phyloP scores from a whole-genome alignment of 2,113 vertebrate genomes.

The Scortum barcoo region DNA sequence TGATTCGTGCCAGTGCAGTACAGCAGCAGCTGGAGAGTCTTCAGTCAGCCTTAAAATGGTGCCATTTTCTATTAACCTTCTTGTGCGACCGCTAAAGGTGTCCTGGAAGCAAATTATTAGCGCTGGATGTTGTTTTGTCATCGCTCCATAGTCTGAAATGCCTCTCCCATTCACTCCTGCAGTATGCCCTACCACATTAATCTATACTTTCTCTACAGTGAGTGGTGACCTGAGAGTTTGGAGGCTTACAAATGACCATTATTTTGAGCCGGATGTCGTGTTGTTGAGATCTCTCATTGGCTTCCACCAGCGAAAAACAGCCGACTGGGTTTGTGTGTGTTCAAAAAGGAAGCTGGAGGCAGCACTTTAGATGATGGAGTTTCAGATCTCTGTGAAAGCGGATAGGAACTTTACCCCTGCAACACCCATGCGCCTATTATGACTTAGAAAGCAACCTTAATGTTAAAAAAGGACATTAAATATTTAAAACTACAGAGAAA shows the following conservation, averaged over 20 bases:
- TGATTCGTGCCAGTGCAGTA: not conserved
- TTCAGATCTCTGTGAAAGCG: not conserved
- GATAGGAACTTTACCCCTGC: not conserved
- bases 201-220: not conserved
- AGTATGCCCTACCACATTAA: not conserved
- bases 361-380: not conserved
- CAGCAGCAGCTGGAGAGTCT: slow-evolving; percentile 36
- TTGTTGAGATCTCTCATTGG: no score
- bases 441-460: not conserved
- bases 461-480: not conserved
- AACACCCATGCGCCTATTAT: not conserved
- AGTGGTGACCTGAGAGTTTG: not conserved
- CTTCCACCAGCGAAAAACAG: no score
- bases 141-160: not conserved
- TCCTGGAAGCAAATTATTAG: slow-evolving; percentile 28
- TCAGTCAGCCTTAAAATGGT: slow-evolving; percentile 50
- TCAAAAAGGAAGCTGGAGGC: no score
- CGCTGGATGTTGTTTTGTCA: slow-evolving; percentile 7
- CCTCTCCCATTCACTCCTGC: not conserved
- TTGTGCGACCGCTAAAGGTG: slow-evolving; percentile 25
- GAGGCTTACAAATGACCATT: not conserved
- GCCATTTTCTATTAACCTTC: slow-evolving; percentile 60
- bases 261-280: not conserved
- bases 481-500: not conserved
- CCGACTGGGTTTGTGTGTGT: no score